Evolutionary conservation across 2,113 vertebrate genomes (phyloP).

Genomic region (Bos indicus): DNA sequence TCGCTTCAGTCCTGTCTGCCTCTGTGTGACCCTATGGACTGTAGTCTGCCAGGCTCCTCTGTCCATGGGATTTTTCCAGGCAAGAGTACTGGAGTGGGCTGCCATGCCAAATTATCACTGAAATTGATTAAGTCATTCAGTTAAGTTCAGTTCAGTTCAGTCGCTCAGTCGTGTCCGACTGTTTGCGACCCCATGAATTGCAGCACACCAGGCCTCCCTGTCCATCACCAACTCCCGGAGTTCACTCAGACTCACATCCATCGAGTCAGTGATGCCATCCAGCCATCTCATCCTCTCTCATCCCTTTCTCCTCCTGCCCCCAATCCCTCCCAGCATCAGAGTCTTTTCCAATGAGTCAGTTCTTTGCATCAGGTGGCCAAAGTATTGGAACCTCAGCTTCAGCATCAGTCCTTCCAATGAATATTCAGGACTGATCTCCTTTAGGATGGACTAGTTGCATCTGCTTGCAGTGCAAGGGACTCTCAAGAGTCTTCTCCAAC

Average conservation of each 20-base stretch:
- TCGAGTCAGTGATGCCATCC: too few relatives aligned
- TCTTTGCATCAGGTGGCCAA: not conserved
- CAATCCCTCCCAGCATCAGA: too few relatives aligned
- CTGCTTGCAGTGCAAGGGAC: not conserved
- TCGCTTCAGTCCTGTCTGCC: not conserved
- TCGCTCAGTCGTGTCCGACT: too few relatives aligned
- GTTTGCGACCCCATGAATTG: too few relatives aligned
- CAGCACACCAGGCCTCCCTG: too few relatives aligned
- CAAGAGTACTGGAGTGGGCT: not conserved
- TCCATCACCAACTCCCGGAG: too few relatives aligned
- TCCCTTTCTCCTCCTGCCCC: too few relatives aligned
- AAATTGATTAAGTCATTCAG: not conserved
- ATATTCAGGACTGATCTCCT: not conserved
- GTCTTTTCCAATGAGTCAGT: not conserved
- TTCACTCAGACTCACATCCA: too few relatives aligned
- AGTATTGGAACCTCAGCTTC: not conserved
- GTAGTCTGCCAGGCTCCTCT: not conserved
- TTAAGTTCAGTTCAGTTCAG: too few relatives aligned
- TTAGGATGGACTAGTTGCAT: not conserved
- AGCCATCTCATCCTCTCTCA: too few relatives aligned
- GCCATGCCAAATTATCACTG: not conserved
- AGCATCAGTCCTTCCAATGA: not conserved
- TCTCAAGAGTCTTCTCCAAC: not conserved
- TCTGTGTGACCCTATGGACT: not conserved
- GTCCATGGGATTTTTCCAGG: not conserved